phyloP scores from a whole-genome alignment of 2,888 invertebrate species.

The Leucophenga maculata region DNA sequence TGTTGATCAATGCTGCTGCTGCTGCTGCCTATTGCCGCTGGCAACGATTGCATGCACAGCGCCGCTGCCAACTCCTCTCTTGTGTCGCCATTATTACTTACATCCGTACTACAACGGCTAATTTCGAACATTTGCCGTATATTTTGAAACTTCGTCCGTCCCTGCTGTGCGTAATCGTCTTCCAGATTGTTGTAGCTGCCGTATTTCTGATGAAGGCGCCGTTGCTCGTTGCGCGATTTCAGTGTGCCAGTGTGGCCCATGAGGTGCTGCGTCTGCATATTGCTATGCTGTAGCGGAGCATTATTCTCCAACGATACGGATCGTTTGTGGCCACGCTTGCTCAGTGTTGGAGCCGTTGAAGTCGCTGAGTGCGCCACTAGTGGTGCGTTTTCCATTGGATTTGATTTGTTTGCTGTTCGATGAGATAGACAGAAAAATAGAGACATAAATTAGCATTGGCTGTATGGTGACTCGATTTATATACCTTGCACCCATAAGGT shows the following conservation, averaged over 20 bases:
- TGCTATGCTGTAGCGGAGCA: conserved; percentile 52
- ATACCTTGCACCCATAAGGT: no score
- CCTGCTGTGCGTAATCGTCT: conserved; percentile 63
- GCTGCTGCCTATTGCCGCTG: conserved; percentile 20
- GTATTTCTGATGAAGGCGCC: conserved; percentile 69
- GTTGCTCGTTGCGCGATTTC: conserved; percentile 71
- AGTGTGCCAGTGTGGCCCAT: conserved; percentile 66
- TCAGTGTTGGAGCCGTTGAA: conserved; percentile 40
- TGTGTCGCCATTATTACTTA: conserved; percentile 15
- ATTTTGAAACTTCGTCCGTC: conserved; percentile 70
- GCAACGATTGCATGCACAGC: conserved; percentile 21
- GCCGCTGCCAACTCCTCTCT: neutral
- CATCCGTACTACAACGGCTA: conserved; percentile 51
- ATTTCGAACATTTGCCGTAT: conserved; percentile 71
- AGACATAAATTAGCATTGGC: neutral
- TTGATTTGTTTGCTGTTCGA: conserved; percentile 7
- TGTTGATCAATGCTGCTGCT: conserved; percentile 18
- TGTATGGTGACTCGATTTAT: neutral
- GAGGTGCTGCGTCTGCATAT: conserved; percentile 45
- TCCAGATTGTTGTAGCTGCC: conserved; percentile 70
- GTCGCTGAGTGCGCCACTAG: conserved; percentile 7
- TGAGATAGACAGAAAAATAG: neutral
- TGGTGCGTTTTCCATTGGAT: conserved; percentile 5
- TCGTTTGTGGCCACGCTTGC: conserved; percentile 69
- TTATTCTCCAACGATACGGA: conserved; percentile 70